Evolutionary conservation across 1,140 invertebrate species (phyloP).

Genomic region (Apocrypta bakeri): DNA sequence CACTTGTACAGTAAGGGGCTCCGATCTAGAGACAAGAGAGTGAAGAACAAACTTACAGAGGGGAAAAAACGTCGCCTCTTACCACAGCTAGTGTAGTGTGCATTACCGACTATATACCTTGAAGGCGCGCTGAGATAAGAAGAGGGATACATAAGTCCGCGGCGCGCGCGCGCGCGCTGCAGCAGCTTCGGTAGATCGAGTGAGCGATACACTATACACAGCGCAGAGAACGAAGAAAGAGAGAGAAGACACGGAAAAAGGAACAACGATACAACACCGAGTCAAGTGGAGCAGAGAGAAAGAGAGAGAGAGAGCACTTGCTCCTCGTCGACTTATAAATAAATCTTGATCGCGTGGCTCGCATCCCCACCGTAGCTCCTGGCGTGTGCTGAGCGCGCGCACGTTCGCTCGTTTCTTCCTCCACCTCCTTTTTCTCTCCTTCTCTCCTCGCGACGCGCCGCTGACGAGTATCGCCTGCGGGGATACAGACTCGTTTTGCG

Average conservation of each 20-base stretch:
- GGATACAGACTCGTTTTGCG: conserved; percentile 39
- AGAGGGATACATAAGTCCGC: background rate
- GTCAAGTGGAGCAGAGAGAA: conserved; percentile 50
- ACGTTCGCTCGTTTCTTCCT: conserved; percentile 49
- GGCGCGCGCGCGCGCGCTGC: too few relatives aligned
- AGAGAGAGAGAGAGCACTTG: conserved; percentile 35
- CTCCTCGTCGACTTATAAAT: conserved; percentile 69
- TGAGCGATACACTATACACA: background rate
- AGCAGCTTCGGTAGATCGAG: background rate
- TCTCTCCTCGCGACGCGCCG: background rate
- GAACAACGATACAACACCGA: conserved; percentile 10
- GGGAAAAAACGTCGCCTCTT: background rate
- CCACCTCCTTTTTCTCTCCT: conserved; percentile 25
- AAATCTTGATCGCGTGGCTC: conserved; percentile 75
- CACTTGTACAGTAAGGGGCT: background rate
- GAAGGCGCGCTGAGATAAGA: background rate
- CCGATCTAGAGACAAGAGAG: background rate
- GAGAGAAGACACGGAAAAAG: background rate
- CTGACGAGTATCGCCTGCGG: conserved; percentile 24
- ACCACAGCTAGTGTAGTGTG: background rate
- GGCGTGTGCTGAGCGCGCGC: conserved; percentile 58
- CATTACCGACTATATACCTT: background rate
- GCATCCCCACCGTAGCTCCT: conserved; percentile 62
- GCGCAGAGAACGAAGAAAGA: background rate
- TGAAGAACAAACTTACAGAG: background rate